phyloP scores from a whole-genome alignment of 1,140 invertebrate species.

The Drosophila bocqueti region DNA sequence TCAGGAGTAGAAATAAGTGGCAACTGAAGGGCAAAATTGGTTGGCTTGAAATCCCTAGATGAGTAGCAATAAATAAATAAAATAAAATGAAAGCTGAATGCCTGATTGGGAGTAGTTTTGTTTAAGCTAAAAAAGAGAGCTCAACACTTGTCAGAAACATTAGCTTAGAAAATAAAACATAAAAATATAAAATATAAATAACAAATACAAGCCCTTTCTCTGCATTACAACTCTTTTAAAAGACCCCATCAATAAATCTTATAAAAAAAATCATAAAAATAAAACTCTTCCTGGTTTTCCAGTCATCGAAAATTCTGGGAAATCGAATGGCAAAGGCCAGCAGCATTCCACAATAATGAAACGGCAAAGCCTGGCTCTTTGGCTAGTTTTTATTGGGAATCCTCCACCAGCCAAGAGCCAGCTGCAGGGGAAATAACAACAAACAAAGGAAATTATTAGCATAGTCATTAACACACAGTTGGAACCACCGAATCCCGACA shows the following conservation, averaged over 20 bases:
- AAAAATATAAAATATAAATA: neutral
- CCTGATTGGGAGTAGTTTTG: neutral
- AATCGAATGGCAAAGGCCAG: conserved; percentile 10
- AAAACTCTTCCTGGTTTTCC: neutral
- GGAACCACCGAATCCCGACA: conserved; percentile 23
- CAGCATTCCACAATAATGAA: conserved; percentile 18
- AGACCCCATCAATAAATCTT: neutral
- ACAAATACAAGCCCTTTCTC: neutral
- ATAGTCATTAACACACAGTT: conserved; percentile 59
- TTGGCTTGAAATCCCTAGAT: neutral
- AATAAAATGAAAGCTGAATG: neutral
- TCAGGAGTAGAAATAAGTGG: conserved; percentile 1
- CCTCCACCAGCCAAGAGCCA: conserved; percentile 6
- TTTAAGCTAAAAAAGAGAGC: neutral
- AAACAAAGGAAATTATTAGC: conserved; percentile 69
- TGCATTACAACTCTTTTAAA: neutral
- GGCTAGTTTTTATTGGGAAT: conserved; percentile 38
- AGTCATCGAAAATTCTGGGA: conserved; percentile 22
- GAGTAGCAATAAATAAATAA: conserved; percentile 9
- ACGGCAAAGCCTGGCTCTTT: conserved; percentile 17
- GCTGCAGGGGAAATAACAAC: conserved; percentile 36
- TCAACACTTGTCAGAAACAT: neutral
- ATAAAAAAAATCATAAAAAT: neutral
- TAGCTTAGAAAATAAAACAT: neutral
- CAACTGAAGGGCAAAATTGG: neutral